Percentiles rank a stretch among this genome's conserved stretches.
Evolutionary conservation across 2,888 invertebrate species (phyloP).

Genomic region (Scaeva pyrastri): DNA sequence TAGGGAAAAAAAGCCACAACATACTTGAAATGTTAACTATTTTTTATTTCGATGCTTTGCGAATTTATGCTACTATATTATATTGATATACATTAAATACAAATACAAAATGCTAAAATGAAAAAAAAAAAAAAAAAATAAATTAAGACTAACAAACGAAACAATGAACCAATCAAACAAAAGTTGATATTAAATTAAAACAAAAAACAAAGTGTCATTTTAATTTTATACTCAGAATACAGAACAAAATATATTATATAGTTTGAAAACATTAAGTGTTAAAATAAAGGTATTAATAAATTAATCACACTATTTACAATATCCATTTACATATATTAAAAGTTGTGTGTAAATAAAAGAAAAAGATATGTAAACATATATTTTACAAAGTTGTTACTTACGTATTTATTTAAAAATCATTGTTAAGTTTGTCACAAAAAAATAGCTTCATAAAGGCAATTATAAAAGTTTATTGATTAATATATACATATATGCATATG

Average conservation of each 20-base stretch:
- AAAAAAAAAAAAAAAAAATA: constrained; percentile 30
- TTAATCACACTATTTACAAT: constrained; percentile 66
- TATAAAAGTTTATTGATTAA: constrained; percentile 35
- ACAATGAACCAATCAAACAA: constrained; percentile 76
- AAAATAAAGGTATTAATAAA: constrained; percentile 18
- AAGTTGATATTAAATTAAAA: constrained; percentile 65
- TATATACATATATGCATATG: no score
- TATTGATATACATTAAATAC: constrained; percentile 7
- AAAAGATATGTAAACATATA: constrained; percentile 24
- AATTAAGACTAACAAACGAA: constrained; percentile 71
- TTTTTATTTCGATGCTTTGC: constrained; percentile 43
- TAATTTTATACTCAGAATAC: constrained; percentile 60
- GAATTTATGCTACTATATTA: constrained; percentile 18
- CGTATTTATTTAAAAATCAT: constrained; percentile 50
- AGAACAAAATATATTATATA: constrained; percentile 9
- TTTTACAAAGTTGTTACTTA: constrained; percentile 41
- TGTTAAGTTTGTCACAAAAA: constrained; percentile 63
- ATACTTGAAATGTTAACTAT: constrained; percentile 38
- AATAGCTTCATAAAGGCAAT: constrained; percentile 5
- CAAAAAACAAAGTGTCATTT: constrained; percentile 49
- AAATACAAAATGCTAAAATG: constrained; percentile 17
- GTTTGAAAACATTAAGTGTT: constrained; percentile 20
- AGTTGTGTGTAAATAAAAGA: constrained; percentile 22
- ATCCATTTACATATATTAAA: constrained; percentile 48
- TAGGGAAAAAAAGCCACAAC: constrained; percentile 35